These are phyloP conservation scores for Leucoptera coffeella DNA, from an alignment of 2,888 invertebrate species.

Conservation along the genomic window DNA sequence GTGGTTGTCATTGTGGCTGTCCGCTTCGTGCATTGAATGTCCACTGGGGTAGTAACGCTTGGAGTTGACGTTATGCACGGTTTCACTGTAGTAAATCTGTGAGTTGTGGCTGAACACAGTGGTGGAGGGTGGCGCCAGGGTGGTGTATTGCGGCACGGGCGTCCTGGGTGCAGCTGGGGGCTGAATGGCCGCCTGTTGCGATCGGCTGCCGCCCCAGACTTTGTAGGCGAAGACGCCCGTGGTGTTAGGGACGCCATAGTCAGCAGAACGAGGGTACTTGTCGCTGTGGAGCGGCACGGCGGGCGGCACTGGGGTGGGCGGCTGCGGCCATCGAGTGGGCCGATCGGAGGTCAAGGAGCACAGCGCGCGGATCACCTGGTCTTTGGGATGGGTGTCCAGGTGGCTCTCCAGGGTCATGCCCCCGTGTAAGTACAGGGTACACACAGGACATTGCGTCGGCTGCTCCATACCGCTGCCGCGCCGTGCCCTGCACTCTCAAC, in stretches of 20 bases:
- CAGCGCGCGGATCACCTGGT: conserved; percentile 79
- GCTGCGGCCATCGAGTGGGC: too few species aligned
- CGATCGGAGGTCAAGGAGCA: conserved; percentile 42
- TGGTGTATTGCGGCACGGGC: too few species aligned
- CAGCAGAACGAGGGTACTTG: too few species aligned
- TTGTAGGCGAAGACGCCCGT: too few species aligned
- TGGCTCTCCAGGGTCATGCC: conserved; percentile 78
- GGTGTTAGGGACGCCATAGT: too few species aligned
- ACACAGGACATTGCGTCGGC: conserved; percentile 69
- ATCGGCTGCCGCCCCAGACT: too few species aligned
- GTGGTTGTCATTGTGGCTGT: conserved; percentile 29
- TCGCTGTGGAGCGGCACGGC: too few species aligned
- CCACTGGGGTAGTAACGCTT: conserved; percentile 31
- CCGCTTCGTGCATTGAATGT: conserved; percentile 27
- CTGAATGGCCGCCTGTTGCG: too few species aligned
- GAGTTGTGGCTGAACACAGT: conserved; percentile 42
- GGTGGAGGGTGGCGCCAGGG: conserved; percentile 20
- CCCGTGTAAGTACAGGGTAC: conserved; percentile 75
- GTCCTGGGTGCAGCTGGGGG: too few species aligned
- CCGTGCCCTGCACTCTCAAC: conserved; percentile 3
- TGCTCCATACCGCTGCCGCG: conserved; percentile 40
- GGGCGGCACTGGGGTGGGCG: too few species aligned
- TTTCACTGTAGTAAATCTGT: conserved; percentile 42
- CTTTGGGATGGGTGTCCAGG: conserved; percentile 81
- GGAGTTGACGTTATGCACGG: conserved; percentile 38